Conservation (phyloP, 2,797 vertebrate species). For the Glossophaga mutica region DNA sequence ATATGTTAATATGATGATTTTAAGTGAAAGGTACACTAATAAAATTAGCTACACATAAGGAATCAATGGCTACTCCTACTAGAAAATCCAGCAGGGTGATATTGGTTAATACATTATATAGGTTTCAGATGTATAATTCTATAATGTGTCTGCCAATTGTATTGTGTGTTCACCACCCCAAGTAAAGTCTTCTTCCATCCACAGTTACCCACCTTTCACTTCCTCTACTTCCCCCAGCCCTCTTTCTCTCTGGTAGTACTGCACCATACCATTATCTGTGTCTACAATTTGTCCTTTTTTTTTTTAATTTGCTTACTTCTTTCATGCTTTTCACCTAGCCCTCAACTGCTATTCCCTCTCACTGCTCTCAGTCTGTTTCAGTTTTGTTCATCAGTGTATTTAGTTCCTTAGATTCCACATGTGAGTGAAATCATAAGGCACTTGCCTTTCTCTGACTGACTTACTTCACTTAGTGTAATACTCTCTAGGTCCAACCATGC, state of each 20-base stretch:
- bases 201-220: not conserved
- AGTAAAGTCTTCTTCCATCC: not conserved
- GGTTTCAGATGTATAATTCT: not conserved
- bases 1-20: not conserved
- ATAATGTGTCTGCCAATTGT: not conserved
- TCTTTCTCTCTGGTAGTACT: not conserved
- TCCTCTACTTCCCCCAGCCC: not conserved
- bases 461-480: not conserved
- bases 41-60: not conserved
- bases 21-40: not conserved
- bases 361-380: not conserved
- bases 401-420: not conserved
- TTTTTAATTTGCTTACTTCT: not conserved
- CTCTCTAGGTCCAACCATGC: not conserved
- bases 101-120: not conserved
- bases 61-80: not conserved
- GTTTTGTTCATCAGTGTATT: not conserved
- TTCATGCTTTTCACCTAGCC: not conserved
- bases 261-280: not conserved
- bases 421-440: not conserved
- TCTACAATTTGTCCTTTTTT: not conserved
- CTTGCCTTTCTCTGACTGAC: not conserved
- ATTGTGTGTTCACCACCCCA: not conserved
- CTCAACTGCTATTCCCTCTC: not conserved
- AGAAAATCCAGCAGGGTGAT: not conserved